Base-by-base conservation (phyloP, 2,113 vertebrate genomes). In the Strix aluco region DNA sequence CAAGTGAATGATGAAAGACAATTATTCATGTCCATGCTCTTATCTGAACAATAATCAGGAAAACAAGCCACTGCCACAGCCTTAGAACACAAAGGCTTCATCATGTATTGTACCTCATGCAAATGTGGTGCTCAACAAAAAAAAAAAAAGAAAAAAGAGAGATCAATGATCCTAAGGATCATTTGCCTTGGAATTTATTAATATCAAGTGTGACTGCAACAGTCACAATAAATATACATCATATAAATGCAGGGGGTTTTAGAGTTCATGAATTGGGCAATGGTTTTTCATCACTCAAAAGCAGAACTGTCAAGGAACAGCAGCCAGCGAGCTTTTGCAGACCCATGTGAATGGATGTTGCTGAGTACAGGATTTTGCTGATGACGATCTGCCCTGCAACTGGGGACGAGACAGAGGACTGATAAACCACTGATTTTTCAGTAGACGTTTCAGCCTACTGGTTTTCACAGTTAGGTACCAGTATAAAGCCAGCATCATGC, bases 371-470 rank as follows among this genome's bases (percentile, higher is more conserved):
- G 59, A 30, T 47, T 75, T 25, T 29, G 21, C 25, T 22, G 17
- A 0, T 16, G 55, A 8, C 1, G 5, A 15, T 10, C 36, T 51
- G 36, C 10, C 3, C n/a, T 10, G 36, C 13, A 1, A 3, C 0
- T 32, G 26, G 36, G 11, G 30, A 2, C 9, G 15, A 55, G 55
- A 30, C 20, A 26, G 42, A 57, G 21, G 42, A 8, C 59, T 27
- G 42, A 9, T 18, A 42, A 26, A 57, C n/a, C 19, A n/a, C n/a
- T 16, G 30, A 12, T 51, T 36, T 51, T 73, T 27, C 59, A 57
- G 25, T 29, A 0, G 7, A 22, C 7, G 0, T 27, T 61, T 34
- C 27, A 78, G 26, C 36, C 63, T 34, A 3, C 3, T 32, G 14
- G 55, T 5, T 59, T 26, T 59, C 51, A 40, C 4, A 6, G 29